phyloP scores from a whole-genome alignment of 1,140 invertebrate genomes.

The Antheraea pernyi region DNA sequence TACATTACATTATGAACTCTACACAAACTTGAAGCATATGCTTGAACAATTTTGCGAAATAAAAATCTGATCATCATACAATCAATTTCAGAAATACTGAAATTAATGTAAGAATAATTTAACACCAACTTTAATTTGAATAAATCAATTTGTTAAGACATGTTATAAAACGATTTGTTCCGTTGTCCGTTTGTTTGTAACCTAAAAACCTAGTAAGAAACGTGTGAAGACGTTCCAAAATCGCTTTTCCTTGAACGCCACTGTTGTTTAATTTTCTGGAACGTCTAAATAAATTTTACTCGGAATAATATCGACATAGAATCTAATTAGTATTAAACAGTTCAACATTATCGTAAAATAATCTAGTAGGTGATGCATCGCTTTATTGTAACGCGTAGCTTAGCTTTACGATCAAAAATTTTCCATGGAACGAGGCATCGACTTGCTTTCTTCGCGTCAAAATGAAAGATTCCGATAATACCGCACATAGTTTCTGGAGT shows the following conservation, averaged over 20 bases:
- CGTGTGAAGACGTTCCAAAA: neutral
- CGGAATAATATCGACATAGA: neutral
- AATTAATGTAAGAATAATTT: neutral
- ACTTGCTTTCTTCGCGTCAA: neutral
- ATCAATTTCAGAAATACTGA: too few relatives aligned
- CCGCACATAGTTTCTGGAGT: neutral
- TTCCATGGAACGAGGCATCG: neutral
- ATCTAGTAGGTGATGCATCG: neutral
- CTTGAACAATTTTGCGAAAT: too few relatives aligned
- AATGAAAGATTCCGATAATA: slow-evolving; percentile 5
- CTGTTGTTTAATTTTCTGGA: slow-evolving; percentile 3
- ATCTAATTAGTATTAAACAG: neutral
- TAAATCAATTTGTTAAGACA: neutral
- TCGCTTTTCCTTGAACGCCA: neutral
- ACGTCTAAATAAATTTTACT: slow-evolving; percentile 1
- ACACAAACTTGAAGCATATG: too few relatives aligned
- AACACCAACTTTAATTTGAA: neutral
- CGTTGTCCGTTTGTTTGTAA: neutral
- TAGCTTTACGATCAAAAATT: neutral
- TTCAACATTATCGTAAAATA: neutral
- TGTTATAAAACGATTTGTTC: neutral
- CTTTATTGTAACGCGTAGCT: neutral
- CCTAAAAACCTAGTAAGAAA: neutral
- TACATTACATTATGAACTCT: too few relatives aligned
- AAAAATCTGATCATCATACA: too few relatives aligned